A percentile compares a stretch with the other conserved stretches of the same genome.
Evolutionary conservation across 2,113 vertebrate genomes (phyloP).

Genomic region (Phrynosoma platyrhinos): DNA sequence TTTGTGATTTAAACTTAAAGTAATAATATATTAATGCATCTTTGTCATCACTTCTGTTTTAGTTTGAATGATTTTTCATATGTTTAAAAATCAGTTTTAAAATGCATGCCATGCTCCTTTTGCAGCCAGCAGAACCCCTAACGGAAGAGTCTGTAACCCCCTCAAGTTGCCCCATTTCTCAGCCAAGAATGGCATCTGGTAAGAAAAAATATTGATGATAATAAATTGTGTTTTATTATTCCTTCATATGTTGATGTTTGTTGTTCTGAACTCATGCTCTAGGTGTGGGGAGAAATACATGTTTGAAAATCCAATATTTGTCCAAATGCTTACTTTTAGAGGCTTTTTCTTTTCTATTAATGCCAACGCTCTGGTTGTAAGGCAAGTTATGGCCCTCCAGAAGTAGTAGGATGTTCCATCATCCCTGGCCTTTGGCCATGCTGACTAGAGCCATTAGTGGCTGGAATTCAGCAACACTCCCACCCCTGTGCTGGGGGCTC

Average conservation of each 20-base stretch:
- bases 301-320: constrained; percentile 11
- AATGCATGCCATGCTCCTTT: constrained; percentile 40
- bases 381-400: not conserved
- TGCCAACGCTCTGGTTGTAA: not conserved
- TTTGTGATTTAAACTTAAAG: not conserved
- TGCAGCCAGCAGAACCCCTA: constrained; percentile 62
- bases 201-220: constrained; percentile 54
- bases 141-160: constrained; percentile 42
- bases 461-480: no score
- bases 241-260: constrained; percentile 8
- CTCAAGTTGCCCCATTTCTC: constrained; percentile 55
- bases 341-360: not conserved
- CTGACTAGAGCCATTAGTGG: no score
- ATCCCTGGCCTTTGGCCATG: not conserved
- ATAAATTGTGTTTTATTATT: not conserved
- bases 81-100: not conserved
- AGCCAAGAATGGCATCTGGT: constrained; percentile 74
- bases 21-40: not conserved
- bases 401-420: not conserved
- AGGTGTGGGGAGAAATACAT: not conserved
- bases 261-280: constrained; percentile 26
- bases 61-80: not conserved
- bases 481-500: not conserved
- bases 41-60: not conserved
- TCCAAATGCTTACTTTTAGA: no score